Evolutionary conservation across 2,797 vertebrate species (phyloP), one percentile per base, ranked within the genome.

Genomic region (Sebastes minor): DNA sequence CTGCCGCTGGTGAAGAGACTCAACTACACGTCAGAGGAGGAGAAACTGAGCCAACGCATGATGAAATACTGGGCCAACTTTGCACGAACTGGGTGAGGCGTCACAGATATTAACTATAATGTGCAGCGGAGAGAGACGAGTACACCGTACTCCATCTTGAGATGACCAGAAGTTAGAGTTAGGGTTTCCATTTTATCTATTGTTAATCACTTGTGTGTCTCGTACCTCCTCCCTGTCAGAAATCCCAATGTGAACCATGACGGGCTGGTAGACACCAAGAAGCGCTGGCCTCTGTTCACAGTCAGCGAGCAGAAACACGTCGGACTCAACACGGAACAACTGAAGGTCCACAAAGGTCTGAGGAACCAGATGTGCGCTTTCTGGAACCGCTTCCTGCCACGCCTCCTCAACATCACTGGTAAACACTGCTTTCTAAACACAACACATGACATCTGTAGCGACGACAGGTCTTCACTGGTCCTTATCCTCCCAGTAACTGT

Each of bases 51-150:
- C 87, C 95, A 95, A 9, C 94, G 96, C 64, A 96, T 98, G 85
- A 98, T 99, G 98, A 96, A 87, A 94, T 98, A 98, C 89, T 99
- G 98, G 98, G 97, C 96, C 81, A 98, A 97, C 94, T 98, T 99
- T 65, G 98, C 98, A 69, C 95, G 97, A 68, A 97, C 96, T 2
- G 98, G 98, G 98, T 99, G 89, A 95, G 95, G 76, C 56, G 23
- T 9, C 16, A 86, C 42, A 27, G 8, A 11, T 57, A 11, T 33
- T 2, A 18, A 35, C 52, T 32, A 6, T 23, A 73, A 61, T 42
- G 55, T 53, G 8, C 13, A 42, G 32, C 25, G 25, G 27, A 74
- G 35, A 70, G 60, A n/a, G 5, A 20, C n/a, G 1, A 22, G 8
- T 33, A 6, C 22, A 33, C 12, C 13, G 9, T 4, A 68, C 30